These are phyloP conservation scores for mouse (Mus musculus) DNA, from an alignment of 2,113 vertebrate genomes.

Conservation along the genomic window DNA sequence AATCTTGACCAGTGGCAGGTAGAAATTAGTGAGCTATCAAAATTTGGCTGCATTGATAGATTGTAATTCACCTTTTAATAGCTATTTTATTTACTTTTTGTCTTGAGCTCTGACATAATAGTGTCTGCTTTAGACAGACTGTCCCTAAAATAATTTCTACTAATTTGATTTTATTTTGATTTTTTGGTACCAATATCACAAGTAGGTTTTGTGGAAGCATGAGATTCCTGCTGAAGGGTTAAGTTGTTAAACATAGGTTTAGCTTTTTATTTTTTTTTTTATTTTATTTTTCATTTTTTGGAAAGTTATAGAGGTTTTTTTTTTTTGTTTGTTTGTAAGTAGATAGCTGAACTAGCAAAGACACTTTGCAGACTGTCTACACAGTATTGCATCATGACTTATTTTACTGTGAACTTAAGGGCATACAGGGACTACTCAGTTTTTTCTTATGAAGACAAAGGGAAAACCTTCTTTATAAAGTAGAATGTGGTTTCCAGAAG, in stretches of 20 bases:
- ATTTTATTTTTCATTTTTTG: background rate
- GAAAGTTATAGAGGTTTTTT: conserved; percentile 30
- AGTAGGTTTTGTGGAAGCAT: background rate
- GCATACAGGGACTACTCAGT: conserved; percentile 33
- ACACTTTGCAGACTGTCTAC: background rate
- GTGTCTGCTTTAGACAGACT: background rate
- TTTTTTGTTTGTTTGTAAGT: background rate
- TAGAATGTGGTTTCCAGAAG: conserved; percentile 64
- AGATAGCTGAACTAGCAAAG: conserved; percentile 56
- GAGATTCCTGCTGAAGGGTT: background rate
- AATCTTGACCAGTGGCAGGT: background rate
- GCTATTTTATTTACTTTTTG: background rate
- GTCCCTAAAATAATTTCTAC: background rate
- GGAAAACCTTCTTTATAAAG: conserved; percentile 60
- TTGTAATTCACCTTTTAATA: background rate
- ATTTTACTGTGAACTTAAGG: conserved; percentile 48
- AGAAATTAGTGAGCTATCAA: background rate
- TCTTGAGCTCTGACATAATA: background rate
- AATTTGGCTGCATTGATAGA: background rate
- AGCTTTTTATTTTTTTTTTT: background rate
- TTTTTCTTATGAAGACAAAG: conserved; percentile 67
- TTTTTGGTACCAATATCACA: background rate
- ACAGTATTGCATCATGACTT: conserved; percentile 1
- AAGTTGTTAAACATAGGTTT: background rate
- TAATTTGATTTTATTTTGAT: background rate